Evolutionary conservation across 92 coral and sea anemone species (phyloP), one percentile per base, ranked within the genome.

Genomic region (Epizoanthus stellaris): DNA sequence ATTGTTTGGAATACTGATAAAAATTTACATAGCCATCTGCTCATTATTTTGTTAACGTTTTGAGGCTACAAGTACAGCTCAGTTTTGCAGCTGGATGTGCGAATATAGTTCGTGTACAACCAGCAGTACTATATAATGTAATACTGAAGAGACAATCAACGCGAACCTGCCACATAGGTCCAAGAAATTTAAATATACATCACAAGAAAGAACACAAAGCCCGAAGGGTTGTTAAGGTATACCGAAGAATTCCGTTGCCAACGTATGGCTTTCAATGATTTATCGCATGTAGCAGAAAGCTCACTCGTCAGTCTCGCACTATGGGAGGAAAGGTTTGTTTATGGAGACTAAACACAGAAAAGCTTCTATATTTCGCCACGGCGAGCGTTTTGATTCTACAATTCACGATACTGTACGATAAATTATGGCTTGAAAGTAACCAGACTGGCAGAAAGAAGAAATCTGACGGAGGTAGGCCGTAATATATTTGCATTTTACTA

Each of bases 231-330:
- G 73, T 68, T 68, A 68, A 13, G 73, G 21, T 15, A 15, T 5
- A 19, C 52, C 8, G 73, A 68, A 68, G 49, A 38, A 68, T 68
- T 38, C 42, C 17, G 73, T 68, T 68, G 73, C 73, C 42, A 68
- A 17, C 34, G 49, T 15, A 17, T 6, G n/a, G 73, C 12, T 68
- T 14, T 11, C 42, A 34, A 16, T 14, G 39, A 34, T 6, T 64
- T 64, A 64, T 64, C 39, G 49, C 19, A 63, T 64, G 45, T 36
- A 19, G 52, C 43, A 9, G 39, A 66, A 66, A 38, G 38, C 6
- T 34, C n/a, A 38, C 49, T 14, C 10, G 5, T 68, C 49, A 68
- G 73, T 68, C 42, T 68, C 34, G 11, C 73, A 68, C 12, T 15
- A 68, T 68, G 73, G 21, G 14, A 34, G 23, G 52, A 36, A 68